A percentile compares a stretch with the other conserved stretches of the same genome.
Evolutionary conservation across 1,140 invertebrate species (phyloP).

Genomic region (Anoplophora glabripennis): DNA sequence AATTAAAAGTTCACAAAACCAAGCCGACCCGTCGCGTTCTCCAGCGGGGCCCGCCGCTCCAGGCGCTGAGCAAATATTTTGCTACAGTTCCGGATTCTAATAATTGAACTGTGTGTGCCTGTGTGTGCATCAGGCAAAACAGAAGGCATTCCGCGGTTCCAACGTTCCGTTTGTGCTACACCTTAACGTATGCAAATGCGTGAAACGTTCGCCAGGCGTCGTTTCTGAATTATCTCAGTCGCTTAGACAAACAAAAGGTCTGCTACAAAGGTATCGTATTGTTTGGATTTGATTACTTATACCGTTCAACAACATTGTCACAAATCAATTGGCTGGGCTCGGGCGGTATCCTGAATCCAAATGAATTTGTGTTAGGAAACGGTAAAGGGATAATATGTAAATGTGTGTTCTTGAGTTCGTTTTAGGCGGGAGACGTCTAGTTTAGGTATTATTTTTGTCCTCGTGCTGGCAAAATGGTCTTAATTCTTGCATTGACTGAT

Average conservation of each 20-base stretch:
- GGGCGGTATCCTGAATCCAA: too few relatives aligned
- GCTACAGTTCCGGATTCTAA: conserved; percentile 6
- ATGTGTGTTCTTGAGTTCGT: too few relatives aligned
- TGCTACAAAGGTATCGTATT: conserved; percentile 13
- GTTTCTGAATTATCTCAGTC: conserved; percentile 14
- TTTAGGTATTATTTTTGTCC: too few relatives aligned
- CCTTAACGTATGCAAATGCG: conserved; percentile 17
- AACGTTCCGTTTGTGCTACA: background rate
- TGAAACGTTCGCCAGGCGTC: conserved; percentile 6
- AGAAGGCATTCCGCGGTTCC: background rate
- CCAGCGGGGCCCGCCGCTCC: background rate
- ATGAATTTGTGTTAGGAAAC: too few relatives aligned
- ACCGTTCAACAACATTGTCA: conserved; percentile 17
- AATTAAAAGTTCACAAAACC: too few relatives aligned
- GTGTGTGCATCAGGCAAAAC: background rate
- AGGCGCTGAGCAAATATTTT: conserved; percentile 6
- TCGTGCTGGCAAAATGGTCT: too few relatives aligned
- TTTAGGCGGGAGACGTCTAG: too few relatives aligned
- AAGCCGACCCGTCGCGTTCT: too few relatives aligned
- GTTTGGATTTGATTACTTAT: conserved; percentile 18
- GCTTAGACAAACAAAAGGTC: conserved; percentile 17
- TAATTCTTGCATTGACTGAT: too few relatives aligned
- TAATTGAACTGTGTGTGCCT: conserved; percentile 5
- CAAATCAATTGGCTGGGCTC: conserved; percentile 12
- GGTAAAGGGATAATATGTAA: too few relatives aligned